phyloP scores from a whole-genome alignment of 2,797 vertebrate genomes.

The Periparus ater region DNA sequence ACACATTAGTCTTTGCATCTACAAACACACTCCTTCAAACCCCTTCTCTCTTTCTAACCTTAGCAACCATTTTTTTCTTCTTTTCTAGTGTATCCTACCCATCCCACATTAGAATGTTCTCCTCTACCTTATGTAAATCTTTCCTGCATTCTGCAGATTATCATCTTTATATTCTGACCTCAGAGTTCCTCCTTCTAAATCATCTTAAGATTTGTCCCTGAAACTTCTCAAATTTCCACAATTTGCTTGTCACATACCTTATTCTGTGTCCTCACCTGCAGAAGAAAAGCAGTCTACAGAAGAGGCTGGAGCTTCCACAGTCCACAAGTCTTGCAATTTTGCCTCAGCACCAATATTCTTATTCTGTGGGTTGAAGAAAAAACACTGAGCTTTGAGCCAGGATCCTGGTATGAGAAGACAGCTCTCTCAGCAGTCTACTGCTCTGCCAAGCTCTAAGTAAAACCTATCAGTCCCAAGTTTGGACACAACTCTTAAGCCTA shows the following conservation, averaged over 20 bases:
- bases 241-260: background rate
- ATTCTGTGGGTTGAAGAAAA: background rate
- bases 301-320: background rate
- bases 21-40: background rate
- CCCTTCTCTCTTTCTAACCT: background rate
- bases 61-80: background rate
- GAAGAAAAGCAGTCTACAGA: background rate
- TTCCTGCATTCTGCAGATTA: background rate
- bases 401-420: background rate
- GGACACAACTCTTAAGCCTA: background rate
- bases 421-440: background rate
- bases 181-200: background rate
- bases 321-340: background rate
- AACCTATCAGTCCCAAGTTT: background rate
- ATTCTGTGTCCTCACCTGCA: constrained; percentile 4
- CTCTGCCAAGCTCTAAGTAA: background rate
- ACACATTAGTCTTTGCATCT: background rate
- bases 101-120: background rate
- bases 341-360: background rate
- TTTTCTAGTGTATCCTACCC: background rate
- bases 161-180: background rate
- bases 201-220: background rate
- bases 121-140: background rate
- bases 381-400: background rate
- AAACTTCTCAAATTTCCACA: background rate